Evolutionary conservation across 2,888 invertebrate species (phyloP).

Genomic region (Iselma pallidipennis): DNA sequence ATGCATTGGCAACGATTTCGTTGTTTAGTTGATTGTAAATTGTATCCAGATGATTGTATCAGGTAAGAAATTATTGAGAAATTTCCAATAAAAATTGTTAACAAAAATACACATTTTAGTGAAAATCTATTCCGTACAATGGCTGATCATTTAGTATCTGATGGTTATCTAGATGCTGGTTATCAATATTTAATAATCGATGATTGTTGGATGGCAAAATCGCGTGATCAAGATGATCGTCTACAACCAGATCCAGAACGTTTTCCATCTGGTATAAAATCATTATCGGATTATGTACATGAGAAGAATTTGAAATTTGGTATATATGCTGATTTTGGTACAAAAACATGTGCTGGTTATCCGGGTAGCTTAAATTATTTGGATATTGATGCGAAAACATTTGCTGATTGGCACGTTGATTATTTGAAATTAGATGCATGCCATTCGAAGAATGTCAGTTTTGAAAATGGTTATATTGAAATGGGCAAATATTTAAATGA

Average conservation of each 20-base stretch:
- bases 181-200: conserved; percentile 65
- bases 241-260: conserved; percentile 60
- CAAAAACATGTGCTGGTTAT: conserved; percentile 75
- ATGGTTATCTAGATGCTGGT: conserved; percentile 64
- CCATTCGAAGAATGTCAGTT: conserved; percentile 54
- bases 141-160: conserved; percentile 61
- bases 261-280: conserved; percentile 58
- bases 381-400: conserved; percentile 69
- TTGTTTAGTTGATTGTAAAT: conserved; percentile 67
- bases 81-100: neutral
- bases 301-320: conserved; percentile 74
- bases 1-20: conserved; percentile 70
- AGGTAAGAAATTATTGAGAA: conserved; percentile 28
- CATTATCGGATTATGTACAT: conserved; percentile 54
- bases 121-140: conserved; percentile 61
- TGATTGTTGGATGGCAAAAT: conserved; percentile 64
- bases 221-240: conserved; percentile 55
- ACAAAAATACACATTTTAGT: conserved; percentile 46
- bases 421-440: conserved; percentile 84
- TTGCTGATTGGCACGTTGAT: conserved; percentile 79
- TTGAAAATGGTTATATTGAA: conserved; percentile 65
- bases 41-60: conserved; percentile 56
- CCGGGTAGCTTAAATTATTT: conserved; percentile 72
- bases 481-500: conserved; percentile 72
- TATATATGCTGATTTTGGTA: conserved; percentile 81